Base-by-base conservation (phyloP, 2,888 invertebrate species). In the Siphlonurus alternatus region DNA sequence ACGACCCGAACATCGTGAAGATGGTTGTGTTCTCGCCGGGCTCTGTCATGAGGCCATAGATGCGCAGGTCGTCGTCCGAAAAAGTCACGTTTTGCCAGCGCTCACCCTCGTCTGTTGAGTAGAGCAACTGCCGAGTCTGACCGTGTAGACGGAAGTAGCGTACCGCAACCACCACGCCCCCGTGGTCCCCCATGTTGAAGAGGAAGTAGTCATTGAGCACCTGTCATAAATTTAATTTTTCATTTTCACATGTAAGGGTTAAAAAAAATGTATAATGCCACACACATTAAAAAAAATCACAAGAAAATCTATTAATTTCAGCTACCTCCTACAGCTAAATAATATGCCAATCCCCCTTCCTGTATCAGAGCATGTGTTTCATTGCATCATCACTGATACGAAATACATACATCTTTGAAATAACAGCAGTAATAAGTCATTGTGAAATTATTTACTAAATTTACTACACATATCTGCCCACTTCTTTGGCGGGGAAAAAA, bases 21-120 rank as follows among this genome's bases (percentile, higher is more conserved):
- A 89, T 83, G 0, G 93, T 92, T 0, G 93, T 91, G 72, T 91
- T 93, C 74, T 93, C 92, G n/a, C 93, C 93, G 0, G 94, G 93
- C 72, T 94, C 93, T 0, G 93, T 94, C 86, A 94, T 89, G 20
- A 94, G 76, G 7, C 93, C 93, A 73, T 93, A 92, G n/a, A 94
- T 84, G 64, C 86, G 80, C 18, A 94, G 81, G 73, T 88, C 85
- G 66, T 86, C 82, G 25, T 82, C 64, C 71, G 88, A 87, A 72
- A 86, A 84, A 73, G 79, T 76, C 70, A 86, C 83, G 25, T 81
- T 80, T 65, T 83, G 79, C 93, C 93, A 94, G 20, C 82, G 85
- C 72, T 86, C 83, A 38, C 93, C 93, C 74, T 93, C 91, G 73
- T 94, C 88, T 0, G 85, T 86, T 0, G 94, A 93, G 74, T 92